phyloP scores from a whole-genome alignment of 2,797 vertebrate genomes.

The Pseudocheirus occidentalis region DNA sequence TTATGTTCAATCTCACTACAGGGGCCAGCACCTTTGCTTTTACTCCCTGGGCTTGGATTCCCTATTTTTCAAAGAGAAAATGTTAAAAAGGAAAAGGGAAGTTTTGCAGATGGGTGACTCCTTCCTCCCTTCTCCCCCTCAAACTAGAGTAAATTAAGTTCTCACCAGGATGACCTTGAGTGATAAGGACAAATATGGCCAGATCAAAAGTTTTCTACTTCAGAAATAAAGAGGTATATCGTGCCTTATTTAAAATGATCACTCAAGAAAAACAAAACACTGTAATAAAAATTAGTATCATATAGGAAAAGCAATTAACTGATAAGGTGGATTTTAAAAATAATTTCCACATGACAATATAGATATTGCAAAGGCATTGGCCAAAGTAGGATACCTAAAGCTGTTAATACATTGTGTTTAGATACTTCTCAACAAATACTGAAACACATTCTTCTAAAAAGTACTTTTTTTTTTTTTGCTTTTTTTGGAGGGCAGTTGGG shows the following conservation, averaged over 20 bases:
- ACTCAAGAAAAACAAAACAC: background rate
- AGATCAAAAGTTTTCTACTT: background rate
- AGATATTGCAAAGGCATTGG: background rate
- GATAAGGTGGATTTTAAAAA: background rate
- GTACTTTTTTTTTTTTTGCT: too few species aligned
- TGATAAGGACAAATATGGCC: slow-evolving; percentile 52
- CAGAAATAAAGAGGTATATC: background rate
- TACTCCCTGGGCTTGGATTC: slow-evolving; percentile 72
- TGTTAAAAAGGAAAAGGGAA: slow-evolving; percentile 76
- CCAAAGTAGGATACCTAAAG: background rate
- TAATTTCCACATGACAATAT: background rate
- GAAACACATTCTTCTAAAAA: background rate
- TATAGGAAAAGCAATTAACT: background rate
- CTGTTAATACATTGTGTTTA: background rate
- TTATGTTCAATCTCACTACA: slow-evolving; percentile 83
- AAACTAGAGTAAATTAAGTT: slow-evolving; percentile 70
- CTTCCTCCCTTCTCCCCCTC: slow-evolving; percentile 57
- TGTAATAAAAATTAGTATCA: background rate
- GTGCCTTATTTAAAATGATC: background rate
- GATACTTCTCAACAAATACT: background rate
- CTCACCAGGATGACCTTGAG: slow-evolving; percentile 55
- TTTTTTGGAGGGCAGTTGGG: too few species aligned
- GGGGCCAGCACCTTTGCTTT: slow-evolving; percentile 82
- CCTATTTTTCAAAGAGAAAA: slow-evolving; percentile 80
- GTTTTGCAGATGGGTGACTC: slow-evolving; percentile 75